Evolutionary conservation across 2,113 vertebrate species (phyloP).

Genomic region (Pygathrix nemaeus): DNA sequence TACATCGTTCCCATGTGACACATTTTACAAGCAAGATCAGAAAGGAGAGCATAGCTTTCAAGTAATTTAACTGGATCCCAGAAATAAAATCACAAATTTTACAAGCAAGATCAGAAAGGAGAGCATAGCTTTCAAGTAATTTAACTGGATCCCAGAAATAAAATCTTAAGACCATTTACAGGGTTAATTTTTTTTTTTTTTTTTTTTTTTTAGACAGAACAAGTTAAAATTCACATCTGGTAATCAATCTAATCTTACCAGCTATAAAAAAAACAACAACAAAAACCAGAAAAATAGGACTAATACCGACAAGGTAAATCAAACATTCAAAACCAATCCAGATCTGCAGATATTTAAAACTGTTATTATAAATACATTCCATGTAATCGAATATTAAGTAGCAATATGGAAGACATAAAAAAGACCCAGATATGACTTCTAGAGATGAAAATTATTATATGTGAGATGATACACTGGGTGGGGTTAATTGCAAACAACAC

Average conservation of each 20-base stretch:
- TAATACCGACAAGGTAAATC: neutral
- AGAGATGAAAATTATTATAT: neutral
- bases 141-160: too few relatives aligned
- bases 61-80: too few relatives aligned
- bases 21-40: neutral
- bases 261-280: too few relatives aligned
- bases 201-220: too few relatives aligned
- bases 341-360: neutral
- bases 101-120: neutral
- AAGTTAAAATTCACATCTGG: neutral
- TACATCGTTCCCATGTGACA: neutral
- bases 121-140: too few relatives aligned
- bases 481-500: neutral
- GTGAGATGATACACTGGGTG: neutral
- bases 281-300: neutral
- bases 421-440: neutral
- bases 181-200: too few relatives aligned
- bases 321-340: neutral
- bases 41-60: neutral
- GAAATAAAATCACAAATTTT: neutral
- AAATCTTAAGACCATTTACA: too few relatives aligned
- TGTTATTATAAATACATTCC: neutral
- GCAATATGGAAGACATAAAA: neutral
- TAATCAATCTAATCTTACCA: neutral
- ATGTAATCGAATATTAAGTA: neutral